These are phyloP conservation scores for Acromyrmex heyeri DNA, from an alignment of 1,140 invertebrate species.

Conservation along the genomic window DNA sequence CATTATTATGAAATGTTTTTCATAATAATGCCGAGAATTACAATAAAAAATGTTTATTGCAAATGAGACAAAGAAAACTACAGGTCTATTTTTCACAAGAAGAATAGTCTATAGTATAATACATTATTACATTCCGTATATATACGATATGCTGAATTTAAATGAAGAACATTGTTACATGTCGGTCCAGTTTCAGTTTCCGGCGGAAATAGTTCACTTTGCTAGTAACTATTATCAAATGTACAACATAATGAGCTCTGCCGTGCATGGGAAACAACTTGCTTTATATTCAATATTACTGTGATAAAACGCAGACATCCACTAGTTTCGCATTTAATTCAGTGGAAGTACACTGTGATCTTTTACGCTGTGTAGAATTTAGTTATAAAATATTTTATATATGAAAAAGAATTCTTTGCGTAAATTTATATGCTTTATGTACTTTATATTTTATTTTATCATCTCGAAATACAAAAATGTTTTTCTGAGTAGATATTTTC, in stretches of 20 bases:
- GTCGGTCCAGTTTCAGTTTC: constrained; percentile 72
- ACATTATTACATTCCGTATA: background rate
- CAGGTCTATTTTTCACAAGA: background rate
- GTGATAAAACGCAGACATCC: background rate
- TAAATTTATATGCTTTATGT: background rate
- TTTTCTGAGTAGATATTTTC: constrained; percentile 49
- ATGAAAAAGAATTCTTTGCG: too few relatives aligned
- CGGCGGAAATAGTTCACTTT: constrained; percentile 68
- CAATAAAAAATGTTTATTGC: background rate
- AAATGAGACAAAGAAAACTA: background rate
- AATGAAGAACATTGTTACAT: constrained; percentile 40
- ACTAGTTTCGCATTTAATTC: background rate
- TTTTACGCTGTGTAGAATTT: background rate
- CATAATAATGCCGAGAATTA: background rate
- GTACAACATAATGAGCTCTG: constrained; percentile 31
- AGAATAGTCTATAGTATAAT: background rate
- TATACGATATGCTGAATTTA: constrained; percentile 52
- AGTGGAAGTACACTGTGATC: background rate
- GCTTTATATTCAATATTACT: constrained; percentile 21
- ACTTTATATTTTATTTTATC: background rate
- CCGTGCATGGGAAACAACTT: constrained; percentile 62
- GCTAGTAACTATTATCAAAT: constrained; percentile 53
- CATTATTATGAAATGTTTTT: background rate
- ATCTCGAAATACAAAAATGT: background rate
- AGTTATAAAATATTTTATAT: background rate